Evolutionary conservation across 2,888 invertebrate species (phyloP).

Genomic region (Aproaerema taeniolella): DNA sequence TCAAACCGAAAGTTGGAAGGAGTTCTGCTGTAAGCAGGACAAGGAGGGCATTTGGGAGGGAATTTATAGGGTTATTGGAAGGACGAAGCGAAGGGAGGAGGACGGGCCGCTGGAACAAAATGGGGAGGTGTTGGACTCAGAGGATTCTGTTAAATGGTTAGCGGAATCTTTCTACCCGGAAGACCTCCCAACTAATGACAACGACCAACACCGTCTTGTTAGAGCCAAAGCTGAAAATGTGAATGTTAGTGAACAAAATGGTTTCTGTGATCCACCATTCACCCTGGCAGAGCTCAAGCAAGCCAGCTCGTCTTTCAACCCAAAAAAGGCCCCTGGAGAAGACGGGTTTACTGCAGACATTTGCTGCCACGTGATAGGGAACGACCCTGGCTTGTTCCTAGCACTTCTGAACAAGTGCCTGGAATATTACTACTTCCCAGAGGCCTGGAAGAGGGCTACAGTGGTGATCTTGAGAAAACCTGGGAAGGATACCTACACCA

Average conservation of each 20-base stretch:
- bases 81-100: constrained; percentile 7
- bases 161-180: constrained; percentile 1
- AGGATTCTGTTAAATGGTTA: not conserved
- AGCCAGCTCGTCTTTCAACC: not conserved
- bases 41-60: constrained; percentile 16
- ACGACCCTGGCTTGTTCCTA: not conserved
- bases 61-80: constrained; percentile 11
- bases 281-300: not conserved
- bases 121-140: not conserved
- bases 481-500: not conserved
- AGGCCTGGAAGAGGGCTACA: not conserved
- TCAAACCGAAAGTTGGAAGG: constrained; percentile 12
- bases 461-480: not conserved
- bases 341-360: constrained; percentile 5
- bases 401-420: not conserved
- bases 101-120: not conserved
- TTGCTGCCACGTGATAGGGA: not conserved
- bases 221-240: not conserved
- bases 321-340: constrained; percentile 1
- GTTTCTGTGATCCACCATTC: not conserved
- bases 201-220: not conserved
- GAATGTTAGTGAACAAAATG: not conserved
- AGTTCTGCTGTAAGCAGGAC: constrained; percentile 14
- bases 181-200: not conserved
- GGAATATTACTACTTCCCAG: not conserved